Base-by-base conservation (phyloP, 2,888 invertebrate species). In the Caenorhabditis sulstoni region DNA sequence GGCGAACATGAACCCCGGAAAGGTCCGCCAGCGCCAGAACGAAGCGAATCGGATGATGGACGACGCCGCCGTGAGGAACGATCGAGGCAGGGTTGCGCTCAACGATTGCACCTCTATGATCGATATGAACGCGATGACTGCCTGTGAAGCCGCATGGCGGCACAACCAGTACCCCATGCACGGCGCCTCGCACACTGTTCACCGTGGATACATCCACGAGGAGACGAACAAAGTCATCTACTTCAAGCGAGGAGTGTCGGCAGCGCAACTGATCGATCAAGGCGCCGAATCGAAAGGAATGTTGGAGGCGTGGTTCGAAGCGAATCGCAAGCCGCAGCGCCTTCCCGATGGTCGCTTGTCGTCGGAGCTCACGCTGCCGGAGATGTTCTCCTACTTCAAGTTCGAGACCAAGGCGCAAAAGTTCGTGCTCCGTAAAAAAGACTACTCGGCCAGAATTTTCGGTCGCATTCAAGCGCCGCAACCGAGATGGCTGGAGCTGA, bases 291-390 rank as follows among this genome's bases (percentile, higher is more conserved):
- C 29, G 29, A 29, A 29, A 29, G 29, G 29, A 29, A 49, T 50
- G 58, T 29, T 79, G 41, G 44, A 18, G 8, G 78, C 61, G 1
- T 79, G 78, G 79, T 79, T 79, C 37, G 45, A 41, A 57, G 57
- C 45, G 3, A 74, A 74, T 7, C 18, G 12, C 22, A 50, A 47
- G 8, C 58, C 47, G 14, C 11, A 22, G 3, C n/a, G 35, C 1
- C 22, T 66, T 18, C n/a, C 11, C 1, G 14, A 49, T 14, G 58
- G 50, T 23, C 7, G 14, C 8, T 49, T n/a, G n/a, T 39, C 67
- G 9, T 49, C 16, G 1, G 57, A 55, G 45, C 55, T 66, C 1
- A 66, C 66, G 1, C 18, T 66, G 0, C 47, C 57, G 8, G 57
- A 58, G 23, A 58, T 67, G 49, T 41, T 58, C 12, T 2, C 8